phyloP scores from a whole-genome alignment of 2,797 vertebrate species.

The Enteromius thamalakanensis region DNA sequence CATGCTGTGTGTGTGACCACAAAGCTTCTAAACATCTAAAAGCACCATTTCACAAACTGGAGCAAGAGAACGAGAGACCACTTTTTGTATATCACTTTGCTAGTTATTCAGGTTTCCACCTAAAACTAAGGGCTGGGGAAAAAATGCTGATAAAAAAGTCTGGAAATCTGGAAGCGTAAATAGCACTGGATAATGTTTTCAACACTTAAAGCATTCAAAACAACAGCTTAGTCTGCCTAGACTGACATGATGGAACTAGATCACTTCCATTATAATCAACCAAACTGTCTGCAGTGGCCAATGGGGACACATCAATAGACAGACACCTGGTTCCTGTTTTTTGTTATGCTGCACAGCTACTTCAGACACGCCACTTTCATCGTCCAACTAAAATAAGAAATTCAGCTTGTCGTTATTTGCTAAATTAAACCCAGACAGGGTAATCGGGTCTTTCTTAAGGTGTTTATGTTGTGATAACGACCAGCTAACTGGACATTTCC shows the following conservation, averaged over 20 bases:
- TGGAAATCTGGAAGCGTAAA: neutral
- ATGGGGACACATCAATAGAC: neutral
- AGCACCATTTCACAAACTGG: slow-evolving; percentile 12
- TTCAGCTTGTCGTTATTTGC: neutral
- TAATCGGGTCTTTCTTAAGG: neutral
- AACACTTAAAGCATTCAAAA: slow-evolving; percentile 16
- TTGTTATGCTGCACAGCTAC: slow-evolving; percentile 2
- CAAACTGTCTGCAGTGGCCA: neutral
- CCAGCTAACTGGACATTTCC: neutral
- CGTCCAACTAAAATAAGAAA: neutral
- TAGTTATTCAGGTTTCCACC: neutral
- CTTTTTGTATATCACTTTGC: neutral
- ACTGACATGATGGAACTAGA: slow-evolving; percentile 1
- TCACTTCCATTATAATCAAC: neutral
- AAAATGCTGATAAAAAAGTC: neutral
- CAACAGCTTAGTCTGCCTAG: neutral
- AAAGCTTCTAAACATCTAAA: slow-evolving; percentile 15
- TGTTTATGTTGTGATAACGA: neutral
- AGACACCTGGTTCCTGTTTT: slow-evolving; percentile 8
- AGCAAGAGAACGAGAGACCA: neutral
- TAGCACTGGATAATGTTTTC: neutral
- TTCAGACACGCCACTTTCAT: neutral
- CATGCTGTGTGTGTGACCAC: neutral
- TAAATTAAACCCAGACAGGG: neutral
- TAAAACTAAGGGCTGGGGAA: neutral